Evolutionary conservation across 2,888 invertebrate genomes (phyloP), one percentile per base, ranked within the genome.

Genomic region (Oligia latruncula): DNA sequence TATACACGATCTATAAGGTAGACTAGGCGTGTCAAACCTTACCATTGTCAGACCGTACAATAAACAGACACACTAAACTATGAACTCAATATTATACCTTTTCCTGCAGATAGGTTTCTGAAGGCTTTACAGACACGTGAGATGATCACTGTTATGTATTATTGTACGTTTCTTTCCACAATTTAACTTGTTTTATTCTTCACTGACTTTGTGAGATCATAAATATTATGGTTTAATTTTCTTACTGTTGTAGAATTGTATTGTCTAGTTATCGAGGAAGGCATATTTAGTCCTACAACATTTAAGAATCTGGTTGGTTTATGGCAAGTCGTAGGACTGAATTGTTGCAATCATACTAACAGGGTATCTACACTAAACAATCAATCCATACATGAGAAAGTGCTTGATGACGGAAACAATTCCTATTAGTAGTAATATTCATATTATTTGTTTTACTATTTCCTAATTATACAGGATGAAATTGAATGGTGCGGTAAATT

Each of bases 61-160:
- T 40, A 71, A 35, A 66, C 35, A 62, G 52, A 35, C 87, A 84
- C 74, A 84, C 70, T 20, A 17, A 67, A 62, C 29, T 65, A 1
- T 23, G 71, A 78, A 55, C 80, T 78, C 23, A 5, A 4, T 64
- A 3, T 6, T 20, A n/a, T n/a, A 66, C 35, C 71, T 40, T 23
- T 11, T 65, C 9, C 11, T 1, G 49, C 29, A 60, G 17, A 60
- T 66, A 65, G 64, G 49, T 74, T 82, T 68, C 68, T 73, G 62
- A 49, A 71, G 23, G 68, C 66, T 72, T 55, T 58, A 62, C 80
- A 77, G 78, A 68, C 55, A 65, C 87, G 89, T 91, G 90, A 85
- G 90, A 92, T 89, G 77, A 81, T 68, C 66, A 71, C 71, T 91
- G 88, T 91, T 90, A 87, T 82, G 67, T 83, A 75, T 86, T 82